These are phyloP conservation scores for Genyomyrus donnyi DNA, from an alignment of 2,113 vertebrate species.

Conservation along the genomic window DNA sequence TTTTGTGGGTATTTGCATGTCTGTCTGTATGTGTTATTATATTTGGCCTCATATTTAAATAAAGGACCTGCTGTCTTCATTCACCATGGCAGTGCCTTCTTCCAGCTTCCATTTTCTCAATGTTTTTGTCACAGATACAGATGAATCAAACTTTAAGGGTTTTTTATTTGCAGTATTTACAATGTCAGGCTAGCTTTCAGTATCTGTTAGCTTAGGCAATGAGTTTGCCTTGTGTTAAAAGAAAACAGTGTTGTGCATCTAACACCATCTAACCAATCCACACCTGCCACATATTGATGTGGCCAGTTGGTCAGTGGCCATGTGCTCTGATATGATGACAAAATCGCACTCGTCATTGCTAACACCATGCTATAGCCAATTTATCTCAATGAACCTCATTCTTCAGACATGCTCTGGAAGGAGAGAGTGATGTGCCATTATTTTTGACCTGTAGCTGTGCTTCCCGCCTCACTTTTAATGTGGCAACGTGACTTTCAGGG, in stretches of 20 bases:
- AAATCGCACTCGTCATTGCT: background rate
- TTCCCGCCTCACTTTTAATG: background rate
- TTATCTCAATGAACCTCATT: background rate
- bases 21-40: background rate
- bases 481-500: background rate
- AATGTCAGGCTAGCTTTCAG: background rate
- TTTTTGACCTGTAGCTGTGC: background rate
- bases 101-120: background rate
- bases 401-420: background rate
- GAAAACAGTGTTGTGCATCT: background rate
- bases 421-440: background rate
- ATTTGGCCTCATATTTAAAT: background rate
- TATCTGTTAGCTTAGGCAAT: background rate
- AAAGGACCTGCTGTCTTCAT: background rate
- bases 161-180: background rate
- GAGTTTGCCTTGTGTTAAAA: background rate
- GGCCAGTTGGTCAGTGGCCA: background rate
- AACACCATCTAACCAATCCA: background rate
- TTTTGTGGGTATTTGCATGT: background rate
- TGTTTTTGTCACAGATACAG: background rate
- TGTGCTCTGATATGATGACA: background rate
- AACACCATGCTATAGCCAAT: background rate
- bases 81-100: background rate
- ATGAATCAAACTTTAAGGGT: background rate
- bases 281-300: background rate